phyloP scores from a whole-genome alignment of 2,113 vertebrate genomes.

The Pseudonaja textilis region DNA sequence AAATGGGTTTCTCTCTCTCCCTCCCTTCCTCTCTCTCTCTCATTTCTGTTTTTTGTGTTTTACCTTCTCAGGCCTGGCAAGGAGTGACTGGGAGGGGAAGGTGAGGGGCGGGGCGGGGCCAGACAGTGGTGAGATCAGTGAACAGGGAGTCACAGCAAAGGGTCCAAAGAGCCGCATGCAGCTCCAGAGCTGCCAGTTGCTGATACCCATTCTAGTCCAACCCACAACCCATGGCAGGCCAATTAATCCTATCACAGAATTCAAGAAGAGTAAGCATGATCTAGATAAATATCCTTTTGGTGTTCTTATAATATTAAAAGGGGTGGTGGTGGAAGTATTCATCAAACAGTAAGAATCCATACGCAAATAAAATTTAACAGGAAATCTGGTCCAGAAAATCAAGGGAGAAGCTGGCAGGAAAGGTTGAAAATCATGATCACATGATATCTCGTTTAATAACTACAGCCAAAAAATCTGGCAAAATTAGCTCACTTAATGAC shows the following conservation, averaged over 20 bases:
- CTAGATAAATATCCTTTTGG: not conserved
- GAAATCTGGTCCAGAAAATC: not conserved
- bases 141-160: too few relatives aligned
- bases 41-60: too few relatives aligned
- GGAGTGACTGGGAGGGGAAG: too few relatives aligned
- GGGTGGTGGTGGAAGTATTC: not conserved
- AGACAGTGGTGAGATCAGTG: too few relatives aligned
- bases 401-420: not conserved
- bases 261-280: not conserved
- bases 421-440: not conserved
- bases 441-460: not conserved
- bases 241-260: not conserved
- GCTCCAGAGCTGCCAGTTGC: too few relatives aligned
- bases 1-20: too few relatives aligned
- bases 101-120: too few relatives aligned
- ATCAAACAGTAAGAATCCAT: not conserved
- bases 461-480: not conserved
- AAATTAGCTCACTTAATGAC: not conserved
- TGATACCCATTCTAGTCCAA: not conserved
- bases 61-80: too few relatives aligned
- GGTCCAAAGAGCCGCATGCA: too few relatives aligned
- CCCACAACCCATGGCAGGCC: not conserved
- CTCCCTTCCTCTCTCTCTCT: too few relatives aligned
- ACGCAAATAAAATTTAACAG: not conserved
- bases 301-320: not conserved